phyloP scores from a whole-genome alignment of 2,797 vertebrate species.

The Hephaestus fuliginosus region DNA sequence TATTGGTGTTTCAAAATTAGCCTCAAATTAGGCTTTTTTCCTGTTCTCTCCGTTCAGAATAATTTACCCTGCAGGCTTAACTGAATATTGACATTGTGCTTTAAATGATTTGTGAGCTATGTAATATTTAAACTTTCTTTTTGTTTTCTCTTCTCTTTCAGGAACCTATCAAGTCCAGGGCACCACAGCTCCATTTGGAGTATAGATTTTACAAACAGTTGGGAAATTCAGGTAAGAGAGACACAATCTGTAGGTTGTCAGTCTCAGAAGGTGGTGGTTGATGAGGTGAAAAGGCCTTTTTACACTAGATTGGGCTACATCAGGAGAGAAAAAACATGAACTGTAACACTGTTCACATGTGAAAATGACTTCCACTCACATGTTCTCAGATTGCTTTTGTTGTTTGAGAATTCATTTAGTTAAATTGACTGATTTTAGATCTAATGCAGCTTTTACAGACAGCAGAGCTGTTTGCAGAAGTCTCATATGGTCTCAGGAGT shows the following conservation, averaged over 20 bases:
- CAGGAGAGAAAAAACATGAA: neutral
- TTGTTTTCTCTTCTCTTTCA: conserved; percentile 74
- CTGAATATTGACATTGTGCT: neutral
- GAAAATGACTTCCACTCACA: neutral
- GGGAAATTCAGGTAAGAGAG: conserved; percentile 92
- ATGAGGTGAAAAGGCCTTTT: neutral
- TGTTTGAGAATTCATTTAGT: neutral
- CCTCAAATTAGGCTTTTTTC: neutral
- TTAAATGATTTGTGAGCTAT: neutral
- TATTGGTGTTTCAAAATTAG: neutral
- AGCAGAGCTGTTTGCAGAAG: neutral
- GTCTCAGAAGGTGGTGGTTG: neutral
- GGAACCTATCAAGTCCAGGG: conserved; percentile 98
- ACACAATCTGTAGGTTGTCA: neutral
- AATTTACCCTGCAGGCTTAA: neutral
- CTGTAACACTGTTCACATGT: neutral
- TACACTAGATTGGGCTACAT: neutral
- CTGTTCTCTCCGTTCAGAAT: neutral
- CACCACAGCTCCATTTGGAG: conserved; percentile 97
- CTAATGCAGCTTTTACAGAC: neutral
- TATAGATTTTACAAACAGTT: conserved; percentile 99
- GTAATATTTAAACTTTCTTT: conserved; percentile 8
- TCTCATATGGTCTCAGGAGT: neutral
- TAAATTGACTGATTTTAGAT: neutral
- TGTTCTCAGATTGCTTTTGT: neutral